Percentiles rank a stretch among this genome's conserved stretches.
Conservation (phyloP, 2,888 invertebrate species). For the Oasisia sp. region DNA sequence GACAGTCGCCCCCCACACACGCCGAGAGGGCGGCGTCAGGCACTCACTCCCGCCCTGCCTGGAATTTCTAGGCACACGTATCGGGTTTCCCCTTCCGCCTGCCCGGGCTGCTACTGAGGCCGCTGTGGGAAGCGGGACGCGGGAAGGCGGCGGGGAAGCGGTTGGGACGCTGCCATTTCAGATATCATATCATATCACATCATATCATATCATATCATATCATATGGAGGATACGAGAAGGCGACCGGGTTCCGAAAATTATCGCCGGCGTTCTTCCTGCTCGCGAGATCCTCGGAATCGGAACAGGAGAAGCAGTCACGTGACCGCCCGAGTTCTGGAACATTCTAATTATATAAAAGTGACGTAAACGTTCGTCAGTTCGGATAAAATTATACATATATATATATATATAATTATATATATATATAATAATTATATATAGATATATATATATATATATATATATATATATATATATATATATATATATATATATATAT, state of each 20-base stretch:
- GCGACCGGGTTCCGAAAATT: neutral
- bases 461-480: too few relatives aligned
- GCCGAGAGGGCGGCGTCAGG: neutral
- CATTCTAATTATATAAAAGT: neutral
- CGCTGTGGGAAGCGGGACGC: neutral
- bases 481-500: too few relatives aligned
- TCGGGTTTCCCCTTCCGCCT: neutral
- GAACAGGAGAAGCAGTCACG: neutral
- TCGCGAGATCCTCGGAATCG: neutral
- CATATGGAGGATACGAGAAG: neutral
- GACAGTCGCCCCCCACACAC: neutral
- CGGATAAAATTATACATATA: neutral
- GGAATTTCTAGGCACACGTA: conserved; percentile 13
- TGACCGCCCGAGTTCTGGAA: neutral
- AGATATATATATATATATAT: too few relatives aligned
- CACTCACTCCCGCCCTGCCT: neutral
- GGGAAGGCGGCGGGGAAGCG: neutral
- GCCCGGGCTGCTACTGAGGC: neutral
- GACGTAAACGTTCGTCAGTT: neutral
- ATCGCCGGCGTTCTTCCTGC: neutral
- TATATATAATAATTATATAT: too few relatives aligned
- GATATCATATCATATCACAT: neutral
- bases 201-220: too few relatives aligned
- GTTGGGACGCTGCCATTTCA: neutral
- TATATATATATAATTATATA: too few relatives aligned